These are phyloP conservation scores for Cygnus olor DNA, from an alignment of 2,797 vertebrate species.

Conservation along the genomic window DNA sequence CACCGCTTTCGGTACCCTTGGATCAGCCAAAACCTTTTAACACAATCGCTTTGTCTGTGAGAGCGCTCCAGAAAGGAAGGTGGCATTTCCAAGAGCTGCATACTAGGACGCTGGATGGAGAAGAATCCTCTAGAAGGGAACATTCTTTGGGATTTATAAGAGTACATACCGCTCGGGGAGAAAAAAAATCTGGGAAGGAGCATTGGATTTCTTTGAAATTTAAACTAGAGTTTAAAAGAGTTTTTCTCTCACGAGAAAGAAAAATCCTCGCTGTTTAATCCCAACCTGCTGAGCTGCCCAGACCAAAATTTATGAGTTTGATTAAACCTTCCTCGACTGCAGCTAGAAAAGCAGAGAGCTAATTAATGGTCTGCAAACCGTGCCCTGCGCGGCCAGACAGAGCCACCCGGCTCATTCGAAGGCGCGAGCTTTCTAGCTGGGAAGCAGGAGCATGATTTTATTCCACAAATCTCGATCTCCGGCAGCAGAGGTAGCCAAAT, in stretches of 20 bases:
- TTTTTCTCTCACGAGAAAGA: background rate
- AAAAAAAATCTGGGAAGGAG: background rate
- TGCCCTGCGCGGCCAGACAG: background rate
- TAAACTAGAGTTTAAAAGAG: background rate
- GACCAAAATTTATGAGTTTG: background rate
- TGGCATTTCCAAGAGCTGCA: constrained; percentile 30
- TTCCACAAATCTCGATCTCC: background rate
- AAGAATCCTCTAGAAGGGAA: constrained; percentile 17
- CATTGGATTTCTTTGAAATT: background rate
- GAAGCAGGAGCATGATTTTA: background rate
- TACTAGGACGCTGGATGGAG: background rate
- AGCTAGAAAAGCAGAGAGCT: background rate
- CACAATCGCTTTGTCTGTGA: background rate
- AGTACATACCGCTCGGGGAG: background rate
- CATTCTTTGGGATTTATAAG: background rate
- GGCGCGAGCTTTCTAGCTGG: background rate
- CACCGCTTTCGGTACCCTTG: background rate
- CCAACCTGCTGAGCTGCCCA: background rate
- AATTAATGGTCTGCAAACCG: background rate
- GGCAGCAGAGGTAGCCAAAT: background rate
- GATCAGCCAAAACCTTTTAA: background rate
- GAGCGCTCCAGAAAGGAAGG: background rate
- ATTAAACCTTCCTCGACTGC: background rate
- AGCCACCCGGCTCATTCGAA: background rate
- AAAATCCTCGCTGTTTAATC: background rate